phyloP scores from a whole-genome alignment of 1,140 invertebrate genomes.

The Linepithema humile region DNA sequence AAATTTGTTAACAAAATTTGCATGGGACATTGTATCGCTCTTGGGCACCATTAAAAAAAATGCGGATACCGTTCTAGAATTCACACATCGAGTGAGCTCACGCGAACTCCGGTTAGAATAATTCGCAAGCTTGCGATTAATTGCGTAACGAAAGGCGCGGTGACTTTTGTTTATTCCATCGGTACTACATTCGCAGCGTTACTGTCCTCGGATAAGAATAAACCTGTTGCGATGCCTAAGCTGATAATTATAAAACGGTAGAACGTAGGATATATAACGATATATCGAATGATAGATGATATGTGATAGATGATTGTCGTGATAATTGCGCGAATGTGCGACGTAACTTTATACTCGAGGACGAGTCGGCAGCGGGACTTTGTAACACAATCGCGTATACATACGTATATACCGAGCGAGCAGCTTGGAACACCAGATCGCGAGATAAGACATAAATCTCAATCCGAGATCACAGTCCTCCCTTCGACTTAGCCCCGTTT shows the following conservation, averaged over 20 bases:
- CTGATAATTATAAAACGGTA: conserved; percentile 26
- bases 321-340: conserved; percentile 17
- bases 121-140: background rate
- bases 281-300: background rate
- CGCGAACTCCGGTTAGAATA: background rate
- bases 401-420: background rate
- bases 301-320: conserved; percentile 8
- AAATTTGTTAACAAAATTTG: background rate
- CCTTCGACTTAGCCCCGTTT: background rate
- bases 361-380: conserved; percentile 7
- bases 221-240: conserved; percentile 34
- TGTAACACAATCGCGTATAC: conserved; percentile 7
- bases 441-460: conserved; percentile 20
- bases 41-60: background rate
- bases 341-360: conserved; percentile 34
- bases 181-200: background rate
- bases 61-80: background rate
- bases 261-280: background rate
- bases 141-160: background rate
- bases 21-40: background rate
- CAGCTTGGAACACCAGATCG: conserved; percentile 9
- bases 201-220: background rate
- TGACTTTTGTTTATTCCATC: background rate
- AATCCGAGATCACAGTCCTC: conserved; percentile 16
- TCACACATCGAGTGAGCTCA: too few relatives aligned